Conservation (phyloP, 1,140 invertebrate species). For the Kradibia gibbosae region DNA sequence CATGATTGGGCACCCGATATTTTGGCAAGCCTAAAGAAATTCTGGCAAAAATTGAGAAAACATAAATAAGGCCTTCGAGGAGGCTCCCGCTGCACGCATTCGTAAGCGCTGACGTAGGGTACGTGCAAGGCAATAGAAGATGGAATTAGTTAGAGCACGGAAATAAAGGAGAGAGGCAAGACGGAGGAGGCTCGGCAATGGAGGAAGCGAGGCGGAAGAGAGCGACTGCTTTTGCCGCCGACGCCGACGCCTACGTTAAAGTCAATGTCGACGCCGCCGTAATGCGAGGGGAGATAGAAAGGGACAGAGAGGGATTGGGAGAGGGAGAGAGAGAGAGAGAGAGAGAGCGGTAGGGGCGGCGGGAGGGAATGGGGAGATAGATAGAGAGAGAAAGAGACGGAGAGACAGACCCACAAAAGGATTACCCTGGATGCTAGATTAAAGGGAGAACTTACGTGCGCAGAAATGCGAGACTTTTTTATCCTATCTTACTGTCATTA, state of each 20-base stretch:
- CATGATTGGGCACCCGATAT: too few relatives aligned
- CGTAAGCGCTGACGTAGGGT: background rate
- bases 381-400: background rate
- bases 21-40: too few relatives aligned
- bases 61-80: background rate
- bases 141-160: constrained; percentile 41
- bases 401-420: too few relatives aligned
- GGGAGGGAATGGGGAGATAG: background rate
- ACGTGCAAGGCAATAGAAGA: background rate
- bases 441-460: background rate
- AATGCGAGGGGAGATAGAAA: constrained; percentile 8
- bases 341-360: background rate
- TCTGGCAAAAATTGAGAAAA: background rate
- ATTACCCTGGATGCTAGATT: background rate
- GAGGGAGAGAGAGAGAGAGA: constrained; percentile 7
- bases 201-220: constrained; percentile 33
- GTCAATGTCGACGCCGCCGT: background rate
- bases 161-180: constrained; percentile 28
- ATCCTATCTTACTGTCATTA: background rate
- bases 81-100: background rate
- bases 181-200: constrained; percentile 12
- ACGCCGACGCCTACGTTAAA: background rate
- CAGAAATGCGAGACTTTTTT: constrained; percentile 8
- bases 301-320: too few relatives aligned
- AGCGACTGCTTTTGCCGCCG: background rate